Base-by-base conservation (phyloP, 2,888 invertebrate species). In the Erannis defoliaria region DNA sequence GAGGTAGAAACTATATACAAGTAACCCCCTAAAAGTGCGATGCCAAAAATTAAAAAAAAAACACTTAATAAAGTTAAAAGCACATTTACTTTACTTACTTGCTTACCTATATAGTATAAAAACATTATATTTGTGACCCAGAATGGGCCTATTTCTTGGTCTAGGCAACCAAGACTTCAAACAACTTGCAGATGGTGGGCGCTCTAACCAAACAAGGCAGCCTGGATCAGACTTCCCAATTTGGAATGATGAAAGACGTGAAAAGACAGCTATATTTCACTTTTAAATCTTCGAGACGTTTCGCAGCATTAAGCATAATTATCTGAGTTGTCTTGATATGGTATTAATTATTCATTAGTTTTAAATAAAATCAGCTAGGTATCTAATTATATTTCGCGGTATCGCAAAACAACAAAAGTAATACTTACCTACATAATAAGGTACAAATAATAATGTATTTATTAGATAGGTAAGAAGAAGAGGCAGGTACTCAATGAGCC, bases 131-230 rank as follows among this genome's bases (percentile, higher is more conserved):
- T 14, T 2, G 2, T 49, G 37, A 50, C 40, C 51, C 31, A 40
- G 23, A 12, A 45, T 45, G 14, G 21, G 16, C 21, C n/a, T 54
- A 29, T 18, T 35, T 23, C 14, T 12, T 19, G 16, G 19, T 53
- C 21, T 43, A 21, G 54, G 35, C 16, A 29, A 26, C 16, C 12
- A 49, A 37, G 26, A 12, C 14, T 43, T 19, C 33, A 23, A 55
- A n/a, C 49, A 51, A 55, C 61, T 50, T 55, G 53, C n/a, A 21
- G n/a, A 3, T 35, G 23, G 57, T 55, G 50, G 58, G 63, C 46
- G 55, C 14, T 57, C 23, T 54, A 53, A 43, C 58, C 63, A 50
- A 58, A 58, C 49, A 58, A 51, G 58, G 62, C 50, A 58, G 12
- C 37, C 38, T 48, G 55, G 42, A 38, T n/a, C 45, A 40, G 42